phyloP scores from a whole-genome alignment of 64 coral and sea anemone genomes.

The Porites australiensis region DNA sequence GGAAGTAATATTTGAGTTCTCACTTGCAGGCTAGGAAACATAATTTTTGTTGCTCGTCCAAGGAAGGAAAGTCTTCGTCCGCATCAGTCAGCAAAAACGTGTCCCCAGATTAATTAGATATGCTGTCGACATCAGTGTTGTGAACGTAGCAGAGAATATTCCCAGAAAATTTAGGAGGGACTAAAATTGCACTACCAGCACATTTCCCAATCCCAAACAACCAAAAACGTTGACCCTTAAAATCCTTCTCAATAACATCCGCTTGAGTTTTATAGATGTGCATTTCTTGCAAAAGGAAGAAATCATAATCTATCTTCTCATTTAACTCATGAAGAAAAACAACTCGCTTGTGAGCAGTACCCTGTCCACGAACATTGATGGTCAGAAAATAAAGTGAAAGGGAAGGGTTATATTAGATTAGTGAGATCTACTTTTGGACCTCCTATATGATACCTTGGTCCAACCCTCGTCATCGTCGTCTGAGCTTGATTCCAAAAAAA shows the following conservation, averaged over 20 bases:
- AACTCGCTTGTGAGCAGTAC: background rate
- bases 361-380: background rate
- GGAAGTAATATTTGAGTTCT: no score
- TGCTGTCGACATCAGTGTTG: background rate
- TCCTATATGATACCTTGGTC: background rate
- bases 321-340: background rate
- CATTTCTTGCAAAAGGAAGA: background rate
- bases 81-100: no score
- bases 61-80: no score
- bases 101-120: no score
- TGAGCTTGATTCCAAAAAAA: no score
- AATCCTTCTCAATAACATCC: background rate
- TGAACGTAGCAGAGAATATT: background rate
- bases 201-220: background rate
- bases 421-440: no score
- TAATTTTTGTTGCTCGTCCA: no score
- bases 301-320: background rate
- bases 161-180: background rate
- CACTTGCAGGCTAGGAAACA: no score
- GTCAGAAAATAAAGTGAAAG: background rate
- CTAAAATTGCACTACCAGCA: background rate
- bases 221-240: slow-evolving; percentile 6
- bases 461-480: no score
- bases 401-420: no score
- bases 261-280: background rate